These are phyloP conservation scores for Gasterosteus nipponicus DNA, from an alignment of 2,113 vertebrate genomes.

Conservation along the genomic window DNA sequence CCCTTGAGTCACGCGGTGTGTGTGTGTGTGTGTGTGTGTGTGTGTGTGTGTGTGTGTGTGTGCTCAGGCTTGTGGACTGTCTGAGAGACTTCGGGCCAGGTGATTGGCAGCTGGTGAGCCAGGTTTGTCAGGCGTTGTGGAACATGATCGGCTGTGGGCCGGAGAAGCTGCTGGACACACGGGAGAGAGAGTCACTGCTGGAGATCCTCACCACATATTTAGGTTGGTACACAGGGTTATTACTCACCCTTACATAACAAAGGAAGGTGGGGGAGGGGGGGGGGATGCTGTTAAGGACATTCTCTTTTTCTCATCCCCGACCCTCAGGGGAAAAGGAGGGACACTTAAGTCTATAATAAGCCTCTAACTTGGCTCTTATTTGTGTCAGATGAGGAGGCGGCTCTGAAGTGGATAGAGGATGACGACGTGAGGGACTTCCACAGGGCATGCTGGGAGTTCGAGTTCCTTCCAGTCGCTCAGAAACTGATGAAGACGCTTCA, in stretches of 20 bases:
- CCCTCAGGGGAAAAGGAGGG: slow-evolving; percentile 11
- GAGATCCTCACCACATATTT: slow-evolving; percentile 81
- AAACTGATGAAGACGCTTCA: slow-evolving; percentile 85
- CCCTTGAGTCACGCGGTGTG: slow-evolving; percentile 57
- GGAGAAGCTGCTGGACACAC: slow-evolving; percentile 70
- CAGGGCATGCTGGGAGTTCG: slow-evolving; percentile 88
- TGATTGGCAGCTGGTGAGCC: slow-evolving; percentile 92
- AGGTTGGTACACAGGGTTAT: slow-evolving; percentile 78
- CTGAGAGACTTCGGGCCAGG: slow-evolving; percentile 88
- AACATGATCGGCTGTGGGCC: slow-evolving; percentile 82
- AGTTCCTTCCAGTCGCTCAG: slow-evolving; percentile 90
- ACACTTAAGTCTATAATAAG: not conserved
- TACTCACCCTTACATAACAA: slow-evolving; percentile 34
- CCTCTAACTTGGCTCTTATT: not conserved
- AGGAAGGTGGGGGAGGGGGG: not conserved
- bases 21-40: slow-evolving; percentile 23
- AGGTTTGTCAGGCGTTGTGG: slow-evolving; percentile 94
- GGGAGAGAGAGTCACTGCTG: slow-evolving; percentile 75
- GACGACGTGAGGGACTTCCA: slow-evolving; percentile 81
- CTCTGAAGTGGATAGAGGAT: slow-evolving; percentile 77
- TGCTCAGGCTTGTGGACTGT: slow-evolving; percentile 89
- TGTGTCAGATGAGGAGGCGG: slow-evolving; percentile 84
- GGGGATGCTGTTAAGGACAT: slow-evolving; percentile 20
- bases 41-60: slow-evolving; percentile 41
- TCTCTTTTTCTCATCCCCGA: slow-evolving; percentile 23